Conservation (phyloP, 2,888 invertebrate genomes). For the Macrostomum cliftonense region DNA sequence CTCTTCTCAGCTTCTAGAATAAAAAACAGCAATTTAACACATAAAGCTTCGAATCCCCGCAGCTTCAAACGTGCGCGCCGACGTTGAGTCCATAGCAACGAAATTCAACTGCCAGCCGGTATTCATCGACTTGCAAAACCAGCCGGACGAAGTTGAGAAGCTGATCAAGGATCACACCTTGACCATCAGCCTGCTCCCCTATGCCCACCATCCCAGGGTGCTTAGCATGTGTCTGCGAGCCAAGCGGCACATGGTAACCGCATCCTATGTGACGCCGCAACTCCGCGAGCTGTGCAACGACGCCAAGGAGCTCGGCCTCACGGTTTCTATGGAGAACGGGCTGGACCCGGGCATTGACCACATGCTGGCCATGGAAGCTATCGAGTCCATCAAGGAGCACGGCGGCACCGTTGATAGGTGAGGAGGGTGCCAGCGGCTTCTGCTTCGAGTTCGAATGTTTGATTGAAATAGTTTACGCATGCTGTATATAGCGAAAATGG, state of each 20-base stretch:
- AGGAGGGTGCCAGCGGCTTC: no score
- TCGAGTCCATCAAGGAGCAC: conserved; percentile 60
- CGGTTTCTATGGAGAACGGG: conserved; percentile 84
- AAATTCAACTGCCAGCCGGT: conserved; percentile 43
- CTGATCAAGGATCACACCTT: conserved; percentile 49
- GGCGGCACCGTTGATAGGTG: conserved; percentile 52
- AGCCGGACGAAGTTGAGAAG: conserved; percentile 49
- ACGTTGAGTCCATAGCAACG: neutral
- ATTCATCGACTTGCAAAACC: conserved; percentile 60
- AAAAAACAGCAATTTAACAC: no score
- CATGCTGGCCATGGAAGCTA: conserved; percentile 81
- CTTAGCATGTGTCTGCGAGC: conserved; percentile 70
- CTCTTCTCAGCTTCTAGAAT: no score
- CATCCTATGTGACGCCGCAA: conserved; percentile 72
- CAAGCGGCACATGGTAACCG: conserved; percentile 78
- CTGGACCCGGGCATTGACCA: conserved; percentile 98
- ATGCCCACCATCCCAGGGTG: conserved; percentile 61
- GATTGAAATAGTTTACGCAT: no score
- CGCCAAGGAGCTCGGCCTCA: conserved; percentile 72
- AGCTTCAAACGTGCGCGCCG: neutral
- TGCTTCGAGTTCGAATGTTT: no score
- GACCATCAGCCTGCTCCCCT: conserved; percentile 63
- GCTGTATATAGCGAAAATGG: no score
- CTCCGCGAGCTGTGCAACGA: conserved; percentile 57
- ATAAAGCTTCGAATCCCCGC: neutral